Conservation (phyloP, 2,797 vertebrate genomes). For the Falco rusticolus region DNA sequence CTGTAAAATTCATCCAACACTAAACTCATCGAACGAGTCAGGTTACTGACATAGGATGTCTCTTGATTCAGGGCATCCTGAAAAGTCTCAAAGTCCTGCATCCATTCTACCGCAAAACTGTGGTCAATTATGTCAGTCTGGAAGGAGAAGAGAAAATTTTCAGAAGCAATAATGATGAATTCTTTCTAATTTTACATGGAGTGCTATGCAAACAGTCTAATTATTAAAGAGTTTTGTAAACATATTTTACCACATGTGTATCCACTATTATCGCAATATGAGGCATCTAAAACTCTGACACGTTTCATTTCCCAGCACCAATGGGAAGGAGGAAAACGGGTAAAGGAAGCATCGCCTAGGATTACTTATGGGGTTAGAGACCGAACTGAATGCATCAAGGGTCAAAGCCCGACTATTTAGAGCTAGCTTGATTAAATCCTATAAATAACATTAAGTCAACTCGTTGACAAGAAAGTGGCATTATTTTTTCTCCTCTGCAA, state of each 20-base stretch:
- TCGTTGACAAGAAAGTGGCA: too few species aligned
- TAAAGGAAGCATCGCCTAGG: neutral
- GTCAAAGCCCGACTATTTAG: neutral
- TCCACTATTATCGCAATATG: neutral
- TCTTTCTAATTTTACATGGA: neutral
- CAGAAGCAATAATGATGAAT: neutral
- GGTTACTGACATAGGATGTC: conserved; percentile 91
- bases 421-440: neutral
- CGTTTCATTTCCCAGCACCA: neutral
- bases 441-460: neutral
- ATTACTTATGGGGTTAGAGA: neutral
- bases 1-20: conserved; percentile 96
- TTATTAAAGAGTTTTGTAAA: neutral
- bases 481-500: neutral
- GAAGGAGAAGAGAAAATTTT: neutral
- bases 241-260: neutral
- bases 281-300: neutral
- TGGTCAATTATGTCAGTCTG: conserved; percentile 97
- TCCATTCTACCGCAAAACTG: conserved; percentile 97
- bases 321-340: neutral
- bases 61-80: conserved; percentile 96
- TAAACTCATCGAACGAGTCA: conserved; percentile 97
- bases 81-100: conserved; percentile 96
- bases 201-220: neutral
- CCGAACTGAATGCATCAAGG: neutral